These are phyloP conservation scores for Cyphomyrmex costatus DNA, from an alignment of 1,140 invertebrate genomes.

Conservation along the genomic window DNA sequence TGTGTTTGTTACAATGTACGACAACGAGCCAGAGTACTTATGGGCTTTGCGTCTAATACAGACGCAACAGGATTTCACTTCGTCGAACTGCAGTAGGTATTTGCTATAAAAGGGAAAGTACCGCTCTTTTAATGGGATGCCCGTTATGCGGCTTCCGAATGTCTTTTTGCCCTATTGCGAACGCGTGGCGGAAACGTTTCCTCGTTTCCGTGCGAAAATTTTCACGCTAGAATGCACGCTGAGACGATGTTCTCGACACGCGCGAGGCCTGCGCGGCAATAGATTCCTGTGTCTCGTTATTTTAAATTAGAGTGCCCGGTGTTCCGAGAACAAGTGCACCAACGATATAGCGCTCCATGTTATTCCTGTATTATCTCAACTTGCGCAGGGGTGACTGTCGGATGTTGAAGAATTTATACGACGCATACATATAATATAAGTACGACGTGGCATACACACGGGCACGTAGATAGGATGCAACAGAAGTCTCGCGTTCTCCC, in stretches of 20 bases:
- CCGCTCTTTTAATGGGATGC: slow-evolving; percentile 44
- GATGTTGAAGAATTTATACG: slow-evolving; percentile 20
- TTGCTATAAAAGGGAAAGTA: slow-evolving; percentile 56
- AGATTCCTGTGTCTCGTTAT: slow-evolving; percentile 55
- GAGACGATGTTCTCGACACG: slow-evolving; percentile 19
- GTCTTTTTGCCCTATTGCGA: slow-evolving; percentile 40
- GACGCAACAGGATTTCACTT: slow-evolving; percentile 28
- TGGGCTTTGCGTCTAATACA: not conserved
- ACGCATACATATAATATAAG: not conserved
- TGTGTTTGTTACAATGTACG: not conserved
- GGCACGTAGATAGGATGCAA: not conserved
- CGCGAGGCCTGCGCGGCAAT: slow-evolving; percentile 7
- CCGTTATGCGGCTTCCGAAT: slow-evolving; percentile 52
- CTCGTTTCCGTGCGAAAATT: slow-evolving; percentile 11
- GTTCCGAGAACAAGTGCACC: slow-evolving; percentile 19
- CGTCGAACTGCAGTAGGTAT: not conserved
- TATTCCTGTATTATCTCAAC: slow-evolving; percentile 12
- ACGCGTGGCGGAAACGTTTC: not conserved
- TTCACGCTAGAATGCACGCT: slow-evolving; percentile 33
- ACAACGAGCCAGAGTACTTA: not conserved
- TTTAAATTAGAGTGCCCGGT: slow-evolving; percentile 49
- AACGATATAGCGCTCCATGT: not conserved
- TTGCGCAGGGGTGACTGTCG: not conserved
- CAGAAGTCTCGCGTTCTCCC: not conserved
- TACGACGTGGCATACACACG: not conserved